Percentiles rank a stretch among this genome's conserved stretches.
Conservation (phyloP, 2,888 invertebrate species). For the Habrosyne pyritoides region DNA sequence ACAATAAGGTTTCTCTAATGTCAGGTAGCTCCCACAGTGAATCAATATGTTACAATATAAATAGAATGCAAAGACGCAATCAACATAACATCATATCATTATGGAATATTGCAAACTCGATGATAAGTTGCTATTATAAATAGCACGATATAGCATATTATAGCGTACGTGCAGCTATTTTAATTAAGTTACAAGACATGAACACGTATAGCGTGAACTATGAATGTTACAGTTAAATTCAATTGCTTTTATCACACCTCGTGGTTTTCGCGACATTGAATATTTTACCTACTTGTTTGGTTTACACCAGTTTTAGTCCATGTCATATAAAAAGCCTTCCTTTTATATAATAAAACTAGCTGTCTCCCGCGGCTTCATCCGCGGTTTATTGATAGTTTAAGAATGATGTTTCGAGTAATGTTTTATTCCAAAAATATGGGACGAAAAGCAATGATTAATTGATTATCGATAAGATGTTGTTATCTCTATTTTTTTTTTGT, state of each 20-base stretch:
- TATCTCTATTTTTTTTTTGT: too few species aligned
- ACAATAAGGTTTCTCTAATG: not conserved
- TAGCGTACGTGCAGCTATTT: not conserved
- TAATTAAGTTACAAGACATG: not conserved
- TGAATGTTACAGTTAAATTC: not conserved
- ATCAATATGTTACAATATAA: slow-evolving; percentile 1
- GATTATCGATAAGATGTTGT: too few species aligned
- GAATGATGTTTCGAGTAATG: too few species aligned
- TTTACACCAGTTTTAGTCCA: too few species aligned
- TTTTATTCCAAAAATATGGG: too few species aligned
- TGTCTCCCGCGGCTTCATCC: too few species aligned
- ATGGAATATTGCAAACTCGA: not conserved
- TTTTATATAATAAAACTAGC: too few species aligned
- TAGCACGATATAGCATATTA: not conserved
- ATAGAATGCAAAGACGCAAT: not conserved
- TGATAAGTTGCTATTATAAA: slow-evolving; percentile 8
- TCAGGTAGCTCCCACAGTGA: not conserved
- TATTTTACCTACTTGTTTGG: too few species aligned
- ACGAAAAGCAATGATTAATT: too few species aligned
- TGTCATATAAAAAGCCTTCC: too few species aligned
- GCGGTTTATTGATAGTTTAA: too few species aligned
- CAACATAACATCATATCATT: not conserved
- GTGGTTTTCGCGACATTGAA: not conserved
- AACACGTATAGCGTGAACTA: slow-evolving; percentile 1
- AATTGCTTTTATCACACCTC: not conserved